These are phyloP conservation scores for Octodon degus DNA, from an alignment of 2,113 vertebrate species.

Conservation along the genomic window DNA sequence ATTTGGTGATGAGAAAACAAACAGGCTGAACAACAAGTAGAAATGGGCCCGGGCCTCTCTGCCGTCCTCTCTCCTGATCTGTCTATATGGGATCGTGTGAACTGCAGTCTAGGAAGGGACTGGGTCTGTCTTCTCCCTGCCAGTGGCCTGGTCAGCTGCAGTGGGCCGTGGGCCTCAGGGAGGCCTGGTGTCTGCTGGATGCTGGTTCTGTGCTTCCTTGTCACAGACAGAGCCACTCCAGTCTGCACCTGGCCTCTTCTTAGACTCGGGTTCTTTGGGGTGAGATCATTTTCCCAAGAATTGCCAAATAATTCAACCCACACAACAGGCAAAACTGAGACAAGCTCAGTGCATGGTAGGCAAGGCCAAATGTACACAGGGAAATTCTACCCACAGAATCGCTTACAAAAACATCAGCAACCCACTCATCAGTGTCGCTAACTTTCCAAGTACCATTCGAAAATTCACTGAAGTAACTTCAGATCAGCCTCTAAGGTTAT, in stretches of 20 bases:
- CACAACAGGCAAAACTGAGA: conserved; percentile 20
- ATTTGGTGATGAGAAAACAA: conserved; percentile 12
- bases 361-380: conserved; percentile 68
- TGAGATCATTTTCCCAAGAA: conserved; percentile 25
- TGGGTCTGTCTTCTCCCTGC: not conserved
- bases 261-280: conserved; percentile 49
- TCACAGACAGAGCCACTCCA: conserved; percentile 3
- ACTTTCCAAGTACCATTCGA: conserved; percentile 48
- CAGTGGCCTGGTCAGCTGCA: not conserved
- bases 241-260: conserved; percentile 57
- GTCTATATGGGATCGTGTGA: not conserved
- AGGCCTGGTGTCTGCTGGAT: not conserved
- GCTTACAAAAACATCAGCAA: conserved; percentile 35
- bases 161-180: not conserved
- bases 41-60: not conserved
- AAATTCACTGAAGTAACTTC: conserved; percentile 69
- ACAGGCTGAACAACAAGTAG: not conserved
- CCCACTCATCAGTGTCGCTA: not conserved
- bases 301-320: conserved; percentile 2
- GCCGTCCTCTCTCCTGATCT: not conserved
- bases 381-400: conserved; percentile 35
- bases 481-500: conserved; percentile 45
- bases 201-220: not conserved
- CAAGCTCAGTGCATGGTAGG: conserved; percentile 57
- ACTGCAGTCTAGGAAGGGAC: not conserved